Percentiles rank a stretch among this genome's conserved stretches.
Conservation (phyloP, 2,797 vertebrate species). For the Simalia tracyae region DNA sequence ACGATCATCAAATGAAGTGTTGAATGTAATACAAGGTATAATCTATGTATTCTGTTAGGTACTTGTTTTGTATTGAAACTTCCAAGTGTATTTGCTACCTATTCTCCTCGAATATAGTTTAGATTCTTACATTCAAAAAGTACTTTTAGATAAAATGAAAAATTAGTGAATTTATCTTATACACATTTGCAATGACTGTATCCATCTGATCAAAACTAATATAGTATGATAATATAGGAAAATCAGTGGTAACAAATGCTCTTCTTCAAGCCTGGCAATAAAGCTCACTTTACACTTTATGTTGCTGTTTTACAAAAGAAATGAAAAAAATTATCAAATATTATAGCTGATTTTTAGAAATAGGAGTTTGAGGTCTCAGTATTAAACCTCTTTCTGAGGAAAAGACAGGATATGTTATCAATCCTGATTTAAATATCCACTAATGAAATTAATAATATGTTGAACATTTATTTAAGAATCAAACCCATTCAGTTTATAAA, state of each 20-base stretch:
- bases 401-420: too few relatives aligned
- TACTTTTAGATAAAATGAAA: not conserved
- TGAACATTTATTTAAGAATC: not conserved
- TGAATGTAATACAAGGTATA: slow-evolving; percentile 99
- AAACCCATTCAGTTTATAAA: not conserved
- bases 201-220: not conserved
- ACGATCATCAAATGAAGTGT: slow-evolving; percentile 96
- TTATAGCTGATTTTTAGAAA: not conserved
- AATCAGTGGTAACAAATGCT: not conserved
- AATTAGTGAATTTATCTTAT: not conserved
- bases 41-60: not conserved
- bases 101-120: not conserved
- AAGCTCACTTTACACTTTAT: not conserved
- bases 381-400: not conserved
- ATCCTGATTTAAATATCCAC: not conserved
- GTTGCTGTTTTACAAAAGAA: not conserved
- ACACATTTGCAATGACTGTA: not conserved
- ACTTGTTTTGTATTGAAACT: not conserved
- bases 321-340: not conserved
- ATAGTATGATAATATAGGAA: not conserved
- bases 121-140: not conserved
- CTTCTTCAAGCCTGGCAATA: not conserved
- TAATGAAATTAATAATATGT: not conserved
- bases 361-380: not conserved
- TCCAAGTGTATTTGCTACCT: not conserved